Evolutionary conservation across 1,140 invertebrate species (phyloP), one percentile per base, ranked within the genome.

Genomic region (Pantala flavescens): DNA sequence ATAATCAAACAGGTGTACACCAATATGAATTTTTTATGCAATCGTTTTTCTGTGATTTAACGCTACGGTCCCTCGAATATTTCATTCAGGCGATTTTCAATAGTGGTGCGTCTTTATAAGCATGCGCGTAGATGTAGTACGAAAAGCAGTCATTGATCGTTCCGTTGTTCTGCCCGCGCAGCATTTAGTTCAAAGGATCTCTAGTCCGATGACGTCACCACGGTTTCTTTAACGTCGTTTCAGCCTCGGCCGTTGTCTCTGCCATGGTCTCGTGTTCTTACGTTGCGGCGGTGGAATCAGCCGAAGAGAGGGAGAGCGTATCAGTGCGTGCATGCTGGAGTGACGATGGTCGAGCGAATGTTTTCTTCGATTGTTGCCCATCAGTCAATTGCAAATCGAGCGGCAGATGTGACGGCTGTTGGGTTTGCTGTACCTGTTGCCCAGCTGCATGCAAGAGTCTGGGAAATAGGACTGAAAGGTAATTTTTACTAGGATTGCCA

Each of bases 291-390:
- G 49, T 19, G 49, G 49, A 21, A 19, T 63, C 49, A 21, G 49
- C 49, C n/a, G 49, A 21, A 63, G 49, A 16, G 49, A 63, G 49
- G 49, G 49, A 63, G 49, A 63, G 49, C 1, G 49, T 19, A 63
- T 63, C 49, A 19, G n/a, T 12, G 49, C 49, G 49, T 16, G 49
- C 49, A 63, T 19, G 12, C n/a, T 19, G 49, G 49, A 63, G 49
- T 63, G 49, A 63, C 49, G 49, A 63, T 63, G 49, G 49, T 63
- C n/a, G 49, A 19, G 49, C 49, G 49, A 63, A 63, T 63, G 49
- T 3, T 63, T 63, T 16, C 49, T 21, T 3, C 12, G 49, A 63
- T 63, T 7, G 49, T 21, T 7, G n/a, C 49, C 14, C n/a, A 63
- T 63, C 49, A 63, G 49, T 63, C 49, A 63, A 3, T 63, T 16